Conservation (phyloP, 1,140 invertebrate genomes). For the Drosophila oshimai region DNA sequence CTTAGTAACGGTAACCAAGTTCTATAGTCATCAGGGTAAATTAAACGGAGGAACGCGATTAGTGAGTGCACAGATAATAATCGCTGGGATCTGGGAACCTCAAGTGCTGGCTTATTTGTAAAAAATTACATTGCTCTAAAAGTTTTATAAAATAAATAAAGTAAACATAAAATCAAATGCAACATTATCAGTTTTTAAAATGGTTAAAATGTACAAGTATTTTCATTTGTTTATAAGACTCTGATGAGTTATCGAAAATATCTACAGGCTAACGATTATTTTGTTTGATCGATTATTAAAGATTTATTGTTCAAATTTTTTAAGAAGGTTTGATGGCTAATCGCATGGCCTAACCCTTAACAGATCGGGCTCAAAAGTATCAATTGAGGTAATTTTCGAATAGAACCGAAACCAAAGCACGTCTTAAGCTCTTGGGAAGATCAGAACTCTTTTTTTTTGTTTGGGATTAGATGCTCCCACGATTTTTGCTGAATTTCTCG, state of each 20-base stretch:
- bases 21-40: neutral
- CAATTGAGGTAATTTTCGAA: neutral
- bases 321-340: too few species aligned
- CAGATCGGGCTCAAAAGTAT: neutral
- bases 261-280: too few species aligned
- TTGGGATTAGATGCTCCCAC: slow-evolving; percentile 9
- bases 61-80: neutral
- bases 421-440: neutral
- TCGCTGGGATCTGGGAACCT: neutral
- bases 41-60: neutral
- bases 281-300: too few species aligned
- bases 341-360: too few species aligned
- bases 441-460: neutral
- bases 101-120: neutral
- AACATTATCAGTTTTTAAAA: too few species aligned
- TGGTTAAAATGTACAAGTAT: too few species aligned
- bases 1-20: slow-evolving; percentile 33
- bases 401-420: neutral
- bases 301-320: too few species aligned
- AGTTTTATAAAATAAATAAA: neutral
- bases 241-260: too few species aligned
- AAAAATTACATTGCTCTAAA: neutral
- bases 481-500: neutral
- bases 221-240: too few species aligned
- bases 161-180: too few species aligned